Conservation (phyloP, 2,797 vertebrate species). For the Myotis myotis region DNA sequence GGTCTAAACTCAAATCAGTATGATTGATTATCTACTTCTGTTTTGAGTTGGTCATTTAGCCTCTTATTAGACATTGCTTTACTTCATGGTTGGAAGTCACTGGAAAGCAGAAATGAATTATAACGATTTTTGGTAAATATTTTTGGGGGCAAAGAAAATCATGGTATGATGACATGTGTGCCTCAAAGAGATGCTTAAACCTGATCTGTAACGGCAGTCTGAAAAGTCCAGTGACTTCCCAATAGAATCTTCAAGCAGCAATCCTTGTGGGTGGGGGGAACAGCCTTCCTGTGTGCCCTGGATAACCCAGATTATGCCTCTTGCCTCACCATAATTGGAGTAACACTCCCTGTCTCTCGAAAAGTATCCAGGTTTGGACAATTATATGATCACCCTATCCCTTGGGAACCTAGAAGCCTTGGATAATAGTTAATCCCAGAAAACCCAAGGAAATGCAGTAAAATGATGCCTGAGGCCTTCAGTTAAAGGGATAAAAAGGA, state of each 20-base stretch:
- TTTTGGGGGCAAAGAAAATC: not conserved
- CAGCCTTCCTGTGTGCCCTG: not conserved
- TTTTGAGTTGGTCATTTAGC: not conserved
- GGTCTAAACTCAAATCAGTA: not conserved
- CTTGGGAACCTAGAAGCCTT: not conserved
- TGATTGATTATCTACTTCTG: not conserved
- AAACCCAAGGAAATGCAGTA: not conserved
- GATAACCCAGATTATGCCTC: not conserved
- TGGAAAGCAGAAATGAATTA: conserved; percentile 24
- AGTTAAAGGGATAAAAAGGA: not conserved
- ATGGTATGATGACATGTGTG: not conserved
- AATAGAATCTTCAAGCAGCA: not conserved
- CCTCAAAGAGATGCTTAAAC: not conserved
- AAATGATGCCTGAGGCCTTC: not conserved
- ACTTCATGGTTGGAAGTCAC: not conserved
- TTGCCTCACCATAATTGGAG: not conserved
- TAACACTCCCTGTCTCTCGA: not conserved
- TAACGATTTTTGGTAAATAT: conserved; percentile 3
- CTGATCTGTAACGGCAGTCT: not conserved
- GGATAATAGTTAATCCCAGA: not conserved
- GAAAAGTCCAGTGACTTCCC: not conserved
- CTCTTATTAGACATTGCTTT: not conserved
- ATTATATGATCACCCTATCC: not conserved
- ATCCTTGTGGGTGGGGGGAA: accelerated
- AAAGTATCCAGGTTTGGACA: not conserved